These are phyloP conservation scores for Drosophila koepferae DNA, from an alignment of 2,888 invertebrate genomes.

Conservation along the genomic window DNA sequence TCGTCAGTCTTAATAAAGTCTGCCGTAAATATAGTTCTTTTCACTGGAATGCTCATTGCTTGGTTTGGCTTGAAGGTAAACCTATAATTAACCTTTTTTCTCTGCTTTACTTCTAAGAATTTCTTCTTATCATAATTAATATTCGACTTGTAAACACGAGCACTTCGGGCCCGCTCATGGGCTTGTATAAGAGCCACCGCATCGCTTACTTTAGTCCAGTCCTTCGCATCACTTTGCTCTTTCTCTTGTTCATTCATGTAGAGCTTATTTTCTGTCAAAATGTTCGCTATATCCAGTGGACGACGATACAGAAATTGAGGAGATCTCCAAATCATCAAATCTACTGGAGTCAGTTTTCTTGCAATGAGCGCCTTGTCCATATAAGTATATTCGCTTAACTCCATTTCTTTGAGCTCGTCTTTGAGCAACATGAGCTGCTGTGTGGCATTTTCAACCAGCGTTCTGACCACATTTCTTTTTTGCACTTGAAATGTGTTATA, in stretches of 20 bases:
- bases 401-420: slow-evolving; percentile 86
- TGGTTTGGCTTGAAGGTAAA: slow-evolving; percentile 81
- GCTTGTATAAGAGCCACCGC: slow-evolving; percentile 85
- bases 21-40: slow-evolving; percentile 77
- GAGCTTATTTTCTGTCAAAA: slow-evolving; percentile 68
- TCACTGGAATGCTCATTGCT: slow-evolving; percentile 79
- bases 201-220: slow-evolving; percentile 64
- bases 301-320: slow-evolving; percentile 84
- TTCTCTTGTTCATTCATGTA: slow-evolving; percentile 63
- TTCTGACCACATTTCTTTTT: slow-evolving; percentile 77
- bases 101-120: slow-evolving; percentile 50
- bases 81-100: slow-evolving; percentile 64
- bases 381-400: slow-evolving; percentile 88
- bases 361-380: slow-evolving; percentile 89
- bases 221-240: slow-evolving; percentile 38
- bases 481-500: slow-evolving; percentile 83
- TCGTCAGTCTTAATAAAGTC: slow-evolving; percentile 70
- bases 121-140: slow-evolving; percentile 68
- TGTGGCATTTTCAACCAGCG: slow-evolving; percentile 75
- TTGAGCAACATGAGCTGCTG: slow-evolving; percentile 86
- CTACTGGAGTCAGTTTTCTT: slow-evolving; percentile 88
- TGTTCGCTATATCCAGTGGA: slow-evolving; percentile 74
- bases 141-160: slow-evolving; percentile 67
- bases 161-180: slow-evolving; percentile 85
- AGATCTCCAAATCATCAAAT: slow-evolving; percentile 86